Evolutionary conservation across 2,113 vertebrate genomes (phyloP).

Genomic region (Capreolus pygargus): DNA sequence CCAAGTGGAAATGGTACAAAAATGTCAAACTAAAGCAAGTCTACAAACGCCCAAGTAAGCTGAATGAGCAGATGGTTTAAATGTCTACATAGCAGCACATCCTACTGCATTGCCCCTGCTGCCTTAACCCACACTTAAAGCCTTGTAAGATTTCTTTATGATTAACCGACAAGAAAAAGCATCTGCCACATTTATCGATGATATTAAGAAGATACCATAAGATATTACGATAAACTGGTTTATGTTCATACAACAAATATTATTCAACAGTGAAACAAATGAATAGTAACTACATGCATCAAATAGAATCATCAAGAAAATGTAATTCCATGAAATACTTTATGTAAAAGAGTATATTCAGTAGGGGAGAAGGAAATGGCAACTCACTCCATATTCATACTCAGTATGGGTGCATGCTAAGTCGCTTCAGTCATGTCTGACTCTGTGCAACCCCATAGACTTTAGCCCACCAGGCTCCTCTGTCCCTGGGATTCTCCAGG

Average conservation of each 20-base stretch:
- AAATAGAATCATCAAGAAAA: not conserved
- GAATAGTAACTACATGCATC: not conserved
- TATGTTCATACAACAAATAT: not conserved
- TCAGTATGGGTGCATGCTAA: not conserved
- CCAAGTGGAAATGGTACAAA: not conserved
- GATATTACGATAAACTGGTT: not conserved
- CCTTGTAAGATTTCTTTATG: not conserved
- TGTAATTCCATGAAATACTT: not conserved
- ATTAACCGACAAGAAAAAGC: not conserved
- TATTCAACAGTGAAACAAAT: not conserved
- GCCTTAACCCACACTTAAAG: not conserved
- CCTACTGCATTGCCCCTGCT: not conserved
- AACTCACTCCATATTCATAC: not conserved
- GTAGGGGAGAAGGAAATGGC: not conserved
- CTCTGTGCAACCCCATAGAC: not conserved
- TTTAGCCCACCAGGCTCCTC: not conserved
- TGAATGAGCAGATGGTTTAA: not conserved
- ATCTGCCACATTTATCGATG: not conserved
- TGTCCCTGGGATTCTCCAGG: not conserved
- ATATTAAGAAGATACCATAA: not conserved
- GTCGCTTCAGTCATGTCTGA: not conserved
- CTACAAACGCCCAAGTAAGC: not conserved
- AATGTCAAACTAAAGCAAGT: not conserved
- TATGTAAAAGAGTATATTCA: not conserved
- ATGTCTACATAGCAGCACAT: not conserved